These are phyloP conservation scores for Gobiocypris rarus DNA, from an alignment of 2,113 vertebrate species.

Conservation along the genomic window DNA sequence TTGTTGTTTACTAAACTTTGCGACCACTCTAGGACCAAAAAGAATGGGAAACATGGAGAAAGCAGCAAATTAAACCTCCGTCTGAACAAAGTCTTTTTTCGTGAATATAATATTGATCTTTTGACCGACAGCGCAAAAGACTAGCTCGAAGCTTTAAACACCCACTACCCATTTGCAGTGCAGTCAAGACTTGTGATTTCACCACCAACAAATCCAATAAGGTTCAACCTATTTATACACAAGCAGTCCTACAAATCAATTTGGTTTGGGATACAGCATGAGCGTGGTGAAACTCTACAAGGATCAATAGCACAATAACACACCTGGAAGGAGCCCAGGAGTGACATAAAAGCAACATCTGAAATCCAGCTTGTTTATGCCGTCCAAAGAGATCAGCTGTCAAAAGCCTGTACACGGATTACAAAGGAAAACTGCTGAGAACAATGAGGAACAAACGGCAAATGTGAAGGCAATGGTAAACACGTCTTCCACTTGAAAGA, in stretches of 20 bases:
- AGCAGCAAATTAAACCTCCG: background rate
- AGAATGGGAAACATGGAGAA: background rate
- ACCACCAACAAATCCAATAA: constrained; percentile 57
- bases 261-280: constrained; percentile 65
- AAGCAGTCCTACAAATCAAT: constrained; percentile 67
- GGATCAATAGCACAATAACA: constrained; percentile 75
- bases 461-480: constrained; percentile 16
- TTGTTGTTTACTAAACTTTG: constrained; percentile 27
- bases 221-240: constrained; percentile 65
- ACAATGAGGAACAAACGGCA: constrained; percentile 10
- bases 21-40: constrained; percentile 11
- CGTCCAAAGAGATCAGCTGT: background rate
- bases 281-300: constrained; percentile 66
- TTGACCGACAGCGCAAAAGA: constrained; percentile 27
- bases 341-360: constrained; percentile 38
- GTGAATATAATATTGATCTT: constrained; percentile 39
- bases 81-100: constrained; percentile 25
- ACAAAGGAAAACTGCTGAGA: background rate
- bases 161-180: constrained; percentile 56
- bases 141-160: constrained; percentile 56
- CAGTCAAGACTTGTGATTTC: constrained; percentile 56
- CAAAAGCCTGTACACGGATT: background rate
- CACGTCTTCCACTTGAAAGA: constrained; percentile 21
- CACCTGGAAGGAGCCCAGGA: constrained; percentile 58
- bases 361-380: constrained; percentile 15